These are phyloP conservation scores for Gymnoscopelus microlampas DNA, from an alignment of 2,797 vertebrate genomes.

Conservation along the genomic window DNA sequence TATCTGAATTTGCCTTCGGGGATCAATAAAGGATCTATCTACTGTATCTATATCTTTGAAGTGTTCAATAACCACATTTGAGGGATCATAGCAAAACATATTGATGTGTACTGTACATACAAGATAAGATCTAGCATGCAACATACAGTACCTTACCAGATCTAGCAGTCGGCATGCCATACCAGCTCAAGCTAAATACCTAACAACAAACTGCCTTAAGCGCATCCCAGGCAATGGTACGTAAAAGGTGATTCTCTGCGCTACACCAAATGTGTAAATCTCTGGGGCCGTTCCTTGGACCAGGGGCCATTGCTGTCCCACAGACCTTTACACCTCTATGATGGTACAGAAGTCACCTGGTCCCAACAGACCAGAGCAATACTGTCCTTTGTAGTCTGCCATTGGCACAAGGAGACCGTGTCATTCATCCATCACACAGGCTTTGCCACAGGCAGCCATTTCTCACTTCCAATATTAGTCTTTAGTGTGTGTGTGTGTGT, in stretches of 20 bases:
- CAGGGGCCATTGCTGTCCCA: constrained; percentile 58
- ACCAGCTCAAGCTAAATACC: no score
- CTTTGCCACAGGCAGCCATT: constrained; percentile 48
- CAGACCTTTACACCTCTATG: constrained; percentile 54
- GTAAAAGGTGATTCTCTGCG: constrained; percentile 33
- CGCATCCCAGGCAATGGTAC: background rate
- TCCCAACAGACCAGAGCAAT: constrained; percentile 11
- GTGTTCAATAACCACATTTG: no score
- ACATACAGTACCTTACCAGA: no score
- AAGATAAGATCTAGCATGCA: no score
- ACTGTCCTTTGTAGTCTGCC: constrained; percentile 44
- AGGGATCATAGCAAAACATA: no score
- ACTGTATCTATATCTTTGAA: no score
- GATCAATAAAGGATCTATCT: no score
- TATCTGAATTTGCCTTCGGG: no score
- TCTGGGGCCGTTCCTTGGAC: constrained; percentile 38
- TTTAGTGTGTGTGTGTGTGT: constrained; percentile 36
- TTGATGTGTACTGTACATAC: no score
- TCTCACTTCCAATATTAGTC: constrained; percentile 42
- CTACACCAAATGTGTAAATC: constrained; percentile 45
- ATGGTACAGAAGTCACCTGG: constrained; percentile 14
- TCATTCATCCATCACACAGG: constrained; percentile 72
- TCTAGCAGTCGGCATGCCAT: no score
- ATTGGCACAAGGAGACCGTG: constrained; percentile 63
- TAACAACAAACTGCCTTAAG: background rate